These are phyloP conservation scores for Zhengitettix transpicula DNA, from an alignment of 2,888 invertebrate species.

Conservation along the genomic window DNA sequence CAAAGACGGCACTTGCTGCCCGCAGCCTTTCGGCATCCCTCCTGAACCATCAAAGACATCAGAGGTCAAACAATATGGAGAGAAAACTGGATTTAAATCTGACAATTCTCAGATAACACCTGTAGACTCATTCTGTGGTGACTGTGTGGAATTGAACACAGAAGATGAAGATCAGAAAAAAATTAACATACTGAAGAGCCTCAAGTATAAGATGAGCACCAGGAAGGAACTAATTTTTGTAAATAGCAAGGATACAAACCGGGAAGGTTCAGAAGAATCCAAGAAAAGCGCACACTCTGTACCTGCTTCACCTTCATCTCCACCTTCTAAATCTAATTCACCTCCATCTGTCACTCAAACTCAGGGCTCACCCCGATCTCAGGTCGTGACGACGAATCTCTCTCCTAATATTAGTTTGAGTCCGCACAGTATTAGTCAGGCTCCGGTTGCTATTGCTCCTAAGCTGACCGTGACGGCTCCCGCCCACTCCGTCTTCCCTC, in stretches of 20 bases:
- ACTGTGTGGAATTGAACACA: background rate
- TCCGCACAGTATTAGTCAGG: slow-evolving; percentile 10
- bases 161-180: background rate
- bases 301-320: slow-evolving; percentile 7
- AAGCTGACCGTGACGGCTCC: slow-evolving; percentile 9
- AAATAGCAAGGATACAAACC: slow-evolving; percentile 41
- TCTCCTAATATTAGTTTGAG: background rate
- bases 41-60: background rate
- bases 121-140: background rate
- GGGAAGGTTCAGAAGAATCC: slow-evolving; percentile 22
- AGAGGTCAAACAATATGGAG: background rate
- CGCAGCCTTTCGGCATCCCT: slow-evolving; percentile 15
- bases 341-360: slow-evolving; percentile 15
- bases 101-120: background rate
- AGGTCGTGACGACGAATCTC: slow-evolving; percentile 5
- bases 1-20: slow-evolving; percentile 55
- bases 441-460: slow-evolving; percentile 18
- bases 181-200: slow-evolving; percentile 43
- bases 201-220: slow-evolving; percentile 55
- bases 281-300: slow-evolving; percentile 19
- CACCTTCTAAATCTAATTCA: background rate
- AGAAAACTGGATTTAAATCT: background rate
- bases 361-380: slow-evolving; percentile 9
- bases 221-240: slow-evolving; percentile 43
- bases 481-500: slow-evolving; percentile 13